Evolutionary conservation across 2,113 vertebrate species (phyloP).

Genomic region (Ameiurus melas): DNA sequence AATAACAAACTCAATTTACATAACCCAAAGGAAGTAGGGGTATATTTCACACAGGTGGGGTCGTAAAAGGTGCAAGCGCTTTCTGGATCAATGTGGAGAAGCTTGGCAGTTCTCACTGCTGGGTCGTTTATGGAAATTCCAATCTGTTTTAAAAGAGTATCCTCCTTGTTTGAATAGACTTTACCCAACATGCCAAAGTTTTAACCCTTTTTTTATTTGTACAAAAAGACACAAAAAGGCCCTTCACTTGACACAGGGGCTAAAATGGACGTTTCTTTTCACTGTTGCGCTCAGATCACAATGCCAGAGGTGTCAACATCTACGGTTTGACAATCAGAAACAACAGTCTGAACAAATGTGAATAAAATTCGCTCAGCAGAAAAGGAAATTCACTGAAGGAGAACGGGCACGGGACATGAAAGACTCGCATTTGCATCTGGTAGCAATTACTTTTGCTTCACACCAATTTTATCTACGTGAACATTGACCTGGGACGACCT

Average conservation of each 20-base stretch:
- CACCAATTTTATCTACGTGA: neutral
- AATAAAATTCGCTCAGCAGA: neutral
- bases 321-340: neutral
- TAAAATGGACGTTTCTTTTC: neutral
- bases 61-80: neutral
- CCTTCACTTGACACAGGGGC: neutral
- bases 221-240: neutral
- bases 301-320: neutral
- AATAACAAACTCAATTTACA: slow-evolving; percentile 3
- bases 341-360: neutral
- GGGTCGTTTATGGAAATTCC: neutral
- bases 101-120: neutral
- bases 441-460: neutral
- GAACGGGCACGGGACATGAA: neutral
- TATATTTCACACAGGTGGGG: neutral
- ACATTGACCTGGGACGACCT: neutral
- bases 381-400: neutral
- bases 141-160: neutral
- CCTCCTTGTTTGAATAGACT: neutral
- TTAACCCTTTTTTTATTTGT: neutral
- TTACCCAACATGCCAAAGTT: neutral
- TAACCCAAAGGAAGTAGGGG: neutral
- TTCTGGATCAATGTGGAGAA: neutral
- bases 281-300: neutral
- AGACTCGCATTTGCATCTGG: neutral